Conservation (phyloP, 2,797 vertebrate genomes). For the Trichosurus vulpecula region DNA sequence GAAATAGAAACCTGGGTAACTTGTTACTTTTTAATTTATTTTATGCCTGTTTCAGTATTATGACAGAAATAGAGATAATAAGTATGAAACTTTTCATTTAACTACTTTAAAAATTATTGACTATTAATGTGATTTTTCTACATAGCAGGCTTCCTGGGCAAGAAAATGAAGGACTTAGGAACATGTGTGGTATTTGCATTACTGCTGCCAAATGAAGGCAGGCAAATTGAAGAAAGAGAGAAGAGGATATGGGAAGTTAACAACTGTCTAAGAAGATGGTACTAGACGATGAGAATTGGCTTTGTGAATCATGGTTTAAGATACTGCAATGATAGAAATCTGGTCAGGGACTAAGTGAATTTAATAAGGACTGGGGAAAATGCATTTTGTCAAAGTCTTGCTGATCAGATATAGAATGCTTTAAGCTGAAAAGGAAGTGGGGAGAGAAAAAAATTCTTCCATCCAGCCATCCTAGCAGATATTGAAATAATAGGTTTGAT, state of each 20-base stretch:
- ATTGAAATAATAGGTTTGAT: not conserved
- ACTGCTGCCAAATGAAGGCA: not conserved
- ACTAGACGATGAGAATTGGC: not conserved
- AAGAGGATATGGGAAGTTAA: not conserved
- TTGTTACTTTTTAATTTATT: not conserved
- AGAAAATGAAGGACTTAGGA: not conserved
- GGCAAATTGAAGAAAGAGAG: not conserved
- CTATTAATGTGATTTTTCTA: not conserved
- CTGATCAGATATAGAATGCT: not conserved
- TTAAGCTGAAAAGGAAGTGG: not conserved
- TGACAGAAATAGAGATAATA: not conserved
- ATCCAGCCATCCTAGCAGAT: not conserved
- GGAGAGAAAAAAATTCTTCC: not conserved
- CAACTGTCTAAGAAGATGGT: not conserved
- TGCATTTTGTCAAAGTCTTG: not conserved
- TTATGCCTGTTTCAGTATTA: not conserved
- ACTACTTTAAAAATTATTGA: not conserved
- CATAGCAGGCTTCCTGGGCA: not conserved
- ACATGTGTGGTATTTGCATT: not conserved
- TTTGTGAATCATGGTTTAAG: not conserved
- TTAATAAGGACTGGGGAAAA: not conserved
- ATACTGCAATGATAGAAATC: not conserved
- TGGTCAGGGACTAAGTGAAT: not conserved
- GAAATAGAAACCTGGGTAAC: not conserved
- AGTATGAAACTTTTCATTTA: not conserved